phyloP scores from a whole-genome alignment of 2,797 vertebrate species.

The Hafferia zeledoni region DNA sequence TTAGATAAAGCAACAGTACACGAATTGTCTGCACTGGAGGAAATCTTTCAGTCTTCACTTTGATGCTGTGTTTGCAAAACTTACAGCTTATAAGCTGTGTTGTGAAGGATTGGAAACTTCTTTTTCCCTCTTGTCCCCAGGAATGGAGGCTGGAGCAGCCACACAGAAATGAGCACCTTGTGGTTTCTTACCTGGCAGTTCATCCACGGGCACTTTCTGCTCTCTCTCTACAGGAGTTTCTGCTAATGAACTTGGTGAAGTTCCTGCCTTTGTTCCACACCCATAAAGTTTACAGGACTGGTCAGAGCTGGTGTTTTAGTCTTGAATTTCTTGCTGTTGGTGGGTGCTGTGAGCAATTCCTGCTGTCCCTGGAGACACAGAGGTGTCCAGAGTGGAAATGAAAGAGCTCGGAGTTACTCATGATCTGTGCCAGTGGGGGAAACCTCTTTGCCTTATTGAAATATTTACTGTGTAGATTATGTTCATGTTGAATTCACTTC shows the following conservation, averaged over 20 bases:
- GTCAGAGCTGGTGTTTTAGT: not conserved
- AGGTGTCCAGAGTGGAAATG: not conserved
- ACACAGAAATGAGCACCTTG: not conserved
- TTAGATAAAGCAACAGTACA: not conserved
- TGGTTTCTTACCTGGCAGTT: not conserved
- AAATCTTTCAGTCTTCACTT: not conserved
- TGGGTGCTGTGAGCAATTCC: not conserved
- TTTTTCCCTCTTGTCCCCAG: not conserved
- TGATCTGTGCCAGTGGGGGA: not conserved
- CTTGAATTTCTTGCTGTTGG: not conserved
- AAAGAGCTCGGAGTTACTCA: not conserved
- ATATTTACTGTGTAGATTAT: not conserved
- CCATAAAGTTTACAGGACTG: not conserved
- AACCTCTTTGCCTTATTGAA: not conserved
- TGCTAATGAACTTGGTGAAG: not conserved
- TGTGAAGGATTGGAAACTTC: not conserved
- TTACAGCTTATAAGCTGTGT: not conserved
- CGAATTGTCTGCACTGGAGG: not conserved
- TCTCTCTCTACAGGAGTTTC: not conserved
- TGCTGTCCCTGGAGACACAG: not conserved
- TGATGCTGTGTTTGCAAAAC: not conserved
- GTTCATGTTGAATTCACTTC: not conserved
- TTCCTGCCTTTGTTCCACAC: not conserved
- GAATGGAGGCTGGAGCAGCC: not conserved
- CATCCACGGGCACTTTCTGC: fast-evolving